Evolutionary conservation across 2,113 vertebrate genomes (phyloP).

Genomic region (Stegostoma tigrinum): DNA sequence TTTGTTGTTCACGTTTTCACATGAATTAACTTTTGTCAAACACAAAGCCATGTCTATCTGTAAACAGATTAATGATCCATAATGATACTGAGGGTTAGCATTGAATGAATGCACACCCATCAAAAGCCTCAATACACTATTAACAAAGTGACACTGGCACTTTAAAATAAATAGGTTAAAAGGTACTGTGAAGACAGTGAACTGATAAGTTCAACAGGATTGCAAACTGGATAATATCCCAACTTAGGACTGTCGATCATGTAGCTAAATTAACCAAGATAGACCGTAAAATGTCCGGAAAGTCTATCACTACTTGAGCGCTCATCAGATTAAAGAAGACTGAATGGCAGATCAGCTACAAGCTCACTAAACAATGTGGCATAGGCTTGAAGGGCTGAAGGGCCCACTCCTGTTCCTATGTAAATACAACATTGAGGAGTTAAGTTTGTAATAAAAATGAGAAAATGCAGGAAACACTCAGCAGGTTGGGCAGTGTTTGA

Average conservation of each 20-base stretch:
- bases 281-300: neutral
- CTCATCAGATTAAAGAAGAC: neutral
- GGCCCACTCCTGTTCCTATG: neutral
- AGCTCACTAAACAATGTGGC: neutral
- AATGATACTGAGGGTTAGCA: neutral
- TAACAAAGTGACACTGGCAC: neutral
- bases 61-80: neutral
- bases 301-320: neutral
- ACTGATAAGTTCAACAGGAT: neutral
- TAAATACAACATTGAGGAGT: neutral
- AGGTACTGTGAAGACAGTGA: neutral
- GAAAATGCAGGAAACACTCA: no score
- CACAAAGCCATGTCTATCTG: neutral
- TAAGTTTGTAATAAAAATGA: neutral
- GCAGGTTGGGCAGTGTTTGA: no score
- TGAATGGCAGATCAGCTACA: neutral
- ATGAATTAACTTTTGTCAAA: neutral
- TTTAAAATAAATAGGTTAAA: neutral
- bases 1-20: neutral
- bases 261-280: neutral
- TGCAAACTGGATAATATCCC: neutral
- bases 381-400: neutral
- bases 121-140: neutral
- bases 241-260: neutral
- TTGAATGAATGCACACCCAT: neutral